These are phyloP conservation scores for Chrysomallon squamiferum DNA, from an alignment of 1,140 invertebrate genomes.

Conservation along the genomic window DNA sequence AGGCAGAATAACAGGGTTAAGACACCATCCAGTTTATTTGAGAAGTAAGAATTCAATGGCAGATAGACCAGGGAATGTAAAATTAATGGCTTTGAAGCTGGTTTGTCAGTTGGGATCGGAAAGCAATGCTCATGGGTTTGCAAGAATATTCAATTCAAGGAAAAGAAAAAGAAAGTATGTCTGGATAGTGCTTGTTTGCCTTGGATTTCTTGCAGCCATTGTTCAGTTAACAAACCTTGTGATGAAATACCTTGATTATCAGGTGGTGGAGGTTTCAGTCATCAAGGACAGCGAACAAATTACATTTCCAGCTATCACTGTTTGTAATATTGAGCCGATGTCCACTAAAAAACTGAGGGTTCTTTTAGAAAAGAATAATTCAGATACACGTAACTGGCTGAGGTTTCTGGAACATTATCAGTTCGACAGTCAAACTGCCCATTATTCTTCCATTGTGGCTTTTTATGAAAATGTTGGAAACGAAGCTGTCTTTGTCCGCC, in stretches of 20 bases:
- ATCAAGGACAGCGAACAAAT: conserved; percentile 57
- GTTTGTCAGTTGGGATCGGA: conserved; percentile 54
- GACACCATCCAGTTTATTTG: no score
- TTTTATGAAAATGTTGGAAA: conserved; percentile 53
- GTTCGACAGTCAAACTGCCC: conserved; percentile 36
- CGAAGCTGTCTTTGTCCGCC: conserved; percentile 38
- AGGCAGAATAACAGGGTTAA: no score
- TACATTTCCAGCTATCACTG: conserved; percentile 50
- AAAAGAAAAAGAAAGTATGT: conserved; percentile 52
- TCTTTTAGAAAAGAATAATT: conserved; percentile 16
- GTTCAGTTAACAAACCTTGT: conserved; percentile 52
- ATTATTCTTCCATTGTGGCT: conserved; percentile 43
- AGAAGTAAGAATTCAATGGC: no score
- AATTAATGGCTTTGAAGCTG: conserved; percentile 31
- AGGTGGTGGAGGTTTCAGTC: conserved; percentile 54
- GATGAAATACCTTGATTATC: conserved; percentile 49
- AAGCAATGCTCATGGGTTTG: conserved; percentile 57
- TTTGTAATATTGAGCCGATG: conserved; percentile 55
- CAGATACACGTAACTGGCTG: conserved; percentile 40
- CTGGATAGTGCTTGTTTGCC: conserved; percentile 48
- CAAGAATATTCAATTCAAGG: conserved; percentile 51
- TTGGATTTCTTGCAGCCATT: conserved; percentile 56
- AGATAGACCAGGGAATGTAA: no score
- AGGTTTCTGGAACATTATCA: conserved; percentile 28
- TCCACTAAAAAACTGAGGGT: conserved; percentile 40